Percentiles rank a stretch among this genome's conserved stretches.
These are phyloP conservation scores for Apteryx owenii DNA, from an alignment of 2,113 vertebrate species.

Conservation along the genomic window DNA sequence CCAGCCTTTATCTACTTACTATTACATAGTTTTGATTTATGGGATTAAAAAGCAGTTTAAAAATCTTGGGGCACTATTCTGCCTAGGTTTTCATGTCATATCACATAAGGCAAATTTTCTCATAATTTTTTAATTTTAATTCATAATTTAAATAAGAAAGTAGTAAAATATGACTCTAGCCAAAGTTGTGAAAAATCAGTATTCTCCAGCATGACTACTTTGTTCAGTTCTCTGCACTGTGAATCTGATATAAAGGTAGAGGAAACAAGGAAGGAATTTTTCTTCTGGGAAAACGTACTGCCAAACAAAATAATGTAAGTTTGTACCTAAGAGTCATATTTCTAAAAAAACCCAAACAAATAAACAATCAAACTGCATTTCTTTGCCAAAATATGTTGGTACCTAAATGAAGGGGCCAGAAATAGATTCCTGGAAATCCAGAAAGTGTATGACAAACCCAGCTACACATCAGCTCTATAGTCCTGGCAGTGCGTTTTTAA, in stretches of 20 bases:
- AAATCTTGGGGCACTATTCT: neutral
- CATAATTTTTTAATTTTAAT: slow-evolving; percentile 61
- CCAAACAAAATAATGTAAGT: neutral
- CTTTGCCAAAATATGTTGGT: neutral
- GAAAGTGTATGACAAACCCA: neutral
- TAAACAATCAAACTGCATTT: neutral
- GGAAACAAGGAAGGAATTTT: neutral
- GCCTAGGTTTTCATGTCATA: slow-evolving; percentile 24
- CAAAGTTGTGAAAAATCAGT: neutral
- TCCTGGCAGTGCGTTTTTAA: neutral
- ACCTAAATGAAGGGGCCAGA: neutral
- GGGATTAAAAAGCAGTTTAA: slow-evolving; percentile 15
- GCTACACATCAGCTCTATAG: neutral
- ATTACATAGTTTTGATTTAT: neutral
- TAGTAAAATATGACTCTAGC: slow-evolving; percentile 11
- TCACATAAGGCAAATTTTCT: slow-evolving; percentile 22
- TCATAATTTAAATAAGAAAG: slow-evolving; percentile 42
- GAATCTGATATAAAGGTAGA: neutral
- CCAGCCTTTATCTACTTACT: neutral
- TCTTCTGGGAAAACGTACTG: neutral
- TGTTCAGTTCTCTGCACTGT: neutral
- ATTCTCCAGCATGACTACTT: neutral
- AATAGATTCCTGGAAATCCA: neutral
- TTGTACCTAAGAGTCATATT: neutral
- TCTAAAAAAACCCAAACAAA: neutral